These are phyloP conservation scores for Schrankia costaestrigalis DNA, from an alignment of 2,888 invertebrate species.

Conservation along the genomic window DNA sequence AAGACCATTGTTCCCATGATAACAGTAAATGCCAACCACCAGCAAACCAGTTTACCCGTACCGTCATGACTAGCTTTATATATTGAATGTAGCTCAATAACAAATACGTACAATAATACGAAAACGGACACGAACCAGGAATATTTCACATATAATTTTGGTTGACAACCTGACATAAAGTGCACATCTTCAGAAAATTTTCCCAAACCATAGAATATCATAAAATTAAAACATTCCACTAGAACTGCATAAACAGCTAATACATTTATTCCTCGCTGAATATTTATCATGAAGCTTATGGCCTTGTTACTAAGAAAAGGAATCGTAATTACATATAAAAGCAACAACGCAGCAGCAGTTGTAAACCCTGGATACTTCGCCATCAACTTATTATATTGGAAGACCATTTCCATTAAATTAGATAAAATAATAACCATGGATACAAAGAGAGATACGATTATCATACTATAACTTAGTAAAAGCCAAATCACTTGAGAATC, in stretches of 20 bases:
- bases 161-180: constrained; percentile 68
- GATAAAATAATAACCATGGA: constrained; percentile 41
- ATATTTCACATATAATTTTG: constrained; percentile 49
- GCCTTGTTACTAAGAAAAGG: constrained; percentile 49
- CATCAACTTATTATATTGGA: constrained; percentile 33
- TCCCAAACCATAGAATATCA: constrained; percentile 60
- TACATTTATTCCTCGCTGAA: constrained; percentile 33
- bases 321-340: constrained; percentile 46
- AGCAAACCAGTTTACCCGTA: constrained; percentile 18
- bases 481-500: constrained; percentile 44
- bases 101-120: constrained; percentile 41
- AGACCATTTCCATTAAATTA: constrained; percentile 43
- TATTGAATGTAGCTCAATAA: constrained; percentile 29
- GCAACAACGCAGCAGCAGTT: constrained; percentile 29
- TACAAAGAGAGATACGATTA: constrained; percentile 40
- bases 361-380: constrained; percentile 48
- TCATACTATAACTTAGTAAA: constrained; percentile 43
- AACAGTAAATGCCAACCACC: constrained; percentile 20
- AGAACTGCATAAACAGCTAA: constrained; percentile 40
- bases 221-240: constrained; percentile 53
- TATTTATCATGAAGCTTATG: constrained; percentile 33
- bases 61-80: constrained; percentile 1
- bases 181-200: constrained; percentile 69
- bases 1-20: constrained; percentile 17
- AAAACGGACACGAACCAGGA: constrained; percentile 45